Evolutionary conservation across 2,888 invertebrate genomes (phyloP), one percentile per base, ranked within the genome.

Genomic region (Plemyria rubiginata): DNA sequence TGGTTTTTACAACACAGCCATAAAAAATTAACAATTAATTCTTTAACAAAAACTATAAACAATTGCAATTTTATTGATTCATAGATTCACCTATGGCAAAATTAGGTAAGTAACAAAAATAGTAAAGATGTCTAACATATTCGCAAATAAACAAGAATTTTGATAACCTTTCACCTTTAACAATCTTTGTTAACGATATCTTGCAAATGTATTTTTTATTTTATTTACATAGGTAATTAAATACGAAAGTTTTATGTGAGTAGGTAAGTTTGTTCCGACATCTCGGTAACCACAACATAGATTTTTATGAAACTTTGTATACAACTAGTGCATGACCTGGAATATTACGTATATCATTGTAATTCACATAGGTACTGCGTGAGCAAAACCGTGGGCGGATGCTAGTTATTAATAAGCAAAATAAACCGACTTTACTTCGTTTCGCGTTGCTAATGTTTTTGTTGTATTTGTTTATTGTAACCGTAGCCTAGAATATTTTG

Each of bases 401-500:
- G 22, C 22, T 22, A 22, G 22, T 32, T 32, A n/a, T n/a, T n/a
- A n/a, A n/a, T n/a, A 43, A 15, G 16, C 4, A 11, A 45, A 29
- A 29, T 55, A 59, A 56, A 54, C 38, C 46, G 57, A 22, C 22
- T 65, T 65, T 68, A 67, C 67, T 60, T 16, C 49, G 46, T 38
- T 52, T 61, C 60, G 32, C 46, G 43, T 45, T 45, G 22, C 63
- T 67, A 62, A 54, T 66, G 63, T 67, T 67, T 67, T 70, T 64
- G 52, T 62, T 65, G 52, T 54, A 48, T 41, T 56, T 70, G 70
- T 65, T 70, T 22, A 22, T 57, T 66, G 70, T 66, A 70, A 68
- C 38, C 29, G 46, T 65, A 63, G 62, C 59, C 66, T 67, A 70
- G 67, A 66, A 65, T 68, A 60, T 22, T 70, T 65, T 66, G 66